Evolutionary conservation across 2,113 vertebrate genomes (phyloP), one percentile per base, ranked within the genome.

Genomic region (Datnioides undecimradiatus): DNA sequence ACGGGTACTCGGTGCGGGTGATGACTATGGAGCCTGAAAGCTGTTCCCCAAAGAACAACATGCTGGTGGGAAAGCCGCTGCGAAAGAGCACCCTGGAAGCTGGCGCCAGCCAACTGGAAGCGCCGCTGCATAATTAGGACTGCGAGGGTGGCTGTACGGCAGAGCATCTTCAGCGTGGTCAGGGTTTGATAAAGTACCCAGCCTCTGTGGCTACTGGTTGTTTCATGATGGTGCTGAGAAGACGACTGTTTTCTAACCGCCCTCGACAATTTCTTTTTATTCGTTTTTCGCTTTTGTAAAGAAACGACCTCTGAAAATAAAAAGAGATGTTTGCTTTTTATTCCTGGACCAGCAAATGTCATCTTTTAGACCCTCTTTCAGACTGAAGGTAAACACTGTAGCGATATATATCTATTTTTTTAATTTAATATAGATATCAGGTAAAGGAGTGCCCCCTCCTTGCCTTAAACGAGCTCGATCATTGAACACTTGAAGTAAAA

Each of bases 41-140:
- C 67, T 99, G 98, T 82, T 98, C 98, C 40, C 98, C 98, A 11
- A 99, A 99, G 92, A 99, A 99, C 92, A 98, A 99, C 93, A 95
- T 99, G 97, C 88, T 99, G 57, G 93, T 98, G 70, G 98, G 88
- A 80, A 82, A 58, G 43, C 78, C 21, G 3, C 63, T 2, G 17
- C 82, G 69, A 45, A 65, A 5, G 9, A 69, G 57, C 7, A 57
- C 52, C 66, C 51, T 31, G 48, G 57, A 75, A 19, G 55, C 29
- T 11, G 10, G 2, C 12, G 14, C 46, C 2, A 23, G 45, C 79
- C 77, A 63, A 23, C 29, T 63, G 63, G 75, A 87, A 52, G 57
- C 54, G 38, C 23, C 11, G 29, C 75, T 12, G 71, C 36, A 45
- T 55, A 85, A 78, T 88, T 69, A 84, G 60, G 25, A 38, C 48